Conservation (phyloP, 1,140 invertebrate species). For the Lepidotrigona ventralis region DNA sequence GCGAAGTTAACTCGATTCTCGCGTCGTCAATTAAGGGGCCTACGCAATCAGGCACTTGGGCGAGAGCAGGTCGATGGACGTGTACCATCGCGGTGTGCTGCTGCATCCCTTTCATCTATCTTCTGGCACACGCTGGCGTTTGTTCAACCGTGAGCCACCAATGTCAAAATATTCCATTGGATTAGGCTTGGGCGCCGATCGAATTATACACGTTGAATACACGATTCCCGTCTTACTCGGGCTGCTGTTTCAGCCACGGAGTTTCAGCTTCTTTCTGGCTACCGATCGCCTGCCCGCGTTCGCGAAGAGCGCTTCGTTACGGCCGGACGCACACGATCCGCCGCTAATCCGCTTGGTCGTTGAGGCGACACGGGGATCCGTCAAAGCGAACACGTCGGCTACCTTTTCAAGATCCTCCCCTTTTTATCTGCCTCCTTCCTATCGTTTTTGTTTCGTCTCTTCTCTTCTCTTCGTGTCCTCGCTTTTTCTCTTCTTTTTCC, state of each 20-base stretch:
- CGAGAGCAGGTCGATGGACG: not conserved
- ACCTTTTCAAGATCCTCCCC: constrained; percentile 57
- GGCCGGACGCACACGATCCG: constrained; percentile 56
- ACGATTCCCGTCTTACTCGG: constrained; percentile 28
- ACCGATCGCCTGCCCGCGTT: constrained; percentile 37
- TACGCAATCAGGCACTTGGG: constrained; percentile 1
- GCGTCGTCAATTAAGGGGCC: constrained; percentile 1
- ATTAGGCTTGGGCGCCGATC: constrained; percentile 49
- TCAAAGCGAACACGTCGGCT: constrained; percentile 65
- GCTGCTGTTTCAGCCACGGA: constrained; percentile 2
- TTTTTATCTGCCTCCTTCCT: constrained; percentile 2
- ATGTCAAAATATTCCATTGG: constrained; percentile 72
- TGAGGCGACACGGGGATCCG: constrained; percentile 69
- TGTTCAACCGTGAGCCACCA: constrained; percentile 6
- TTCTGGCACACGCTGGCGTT: not conserved
- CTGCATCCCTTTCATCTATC: constrained; percentile 30
- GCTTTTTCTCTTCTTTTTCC: not conserved
- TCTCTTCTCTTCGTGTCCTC: not conserved
- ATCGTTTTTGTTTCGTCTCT: constrained; percentile 31
- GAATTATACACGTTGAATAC: constrained; percentile 41
- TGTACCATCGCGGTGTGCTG: not conserved
- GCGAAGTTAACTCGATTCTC: not conserved
- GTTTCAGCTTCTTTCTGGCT: constrained; percentile 27
- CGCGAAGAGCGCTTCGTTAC: constrained; percentile 50
- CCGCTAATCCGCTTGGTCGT: constrained; percentile 69